Base-by-base conservation (phyloP, 2,113 vertebrate species). In the Ophthalmolycus amberensis region DNA sequence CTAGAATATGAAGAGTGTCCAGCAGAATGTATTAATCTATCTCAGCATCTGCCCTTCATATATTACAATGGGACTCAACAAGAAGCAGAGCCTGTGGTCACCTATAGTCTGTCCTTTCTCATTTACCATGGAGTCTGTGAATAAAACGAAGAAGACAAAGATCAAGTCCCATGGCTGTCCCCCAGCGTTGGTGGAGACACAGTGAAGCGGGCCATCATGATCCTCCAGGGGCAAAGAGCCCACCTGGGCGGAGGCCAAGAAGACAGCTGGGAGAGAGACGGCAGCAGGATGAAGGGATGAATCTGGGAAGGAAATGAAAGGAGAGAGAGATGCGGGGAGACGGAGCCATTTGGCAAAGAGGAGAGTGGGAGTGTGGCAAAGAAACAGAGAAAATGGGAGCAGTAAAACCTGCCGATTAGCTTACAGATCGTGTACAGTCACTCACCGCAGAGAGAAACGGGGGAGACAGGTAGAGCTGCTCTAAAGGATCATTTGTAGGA, bases 171-270 rank as follows among this genome's bases (percentile, higher is more conserved):
- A 95, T 0, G 95, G 95, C 44, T 90, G 92, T 14, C 95, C 96
- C 2, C 95, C 95, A 0, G 89, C 93, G 1, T 92, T 95, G 46
- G 96, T 96, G 70, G 94, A 96, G 92, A 96, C 95, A 0, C 95
- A 0, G 94, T 96, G 29, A 95, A 96, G 95, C 95, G 96, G 89
- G 95, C 95, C 0, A 95, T 96, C 79, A 94, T 96, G 96, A 96
- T 96, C 84, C 94, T 96, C 25, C 88, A 91, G 46, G 44, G 95
- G 95, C 85, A 94, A 92, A 2, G 95, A 96, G 80, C 95, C 96
- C 86, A 97, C 95, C 32, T 97, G 96, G 96, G 92, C 85, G 0
- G 96, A 96, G 86, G 96, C 96, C 88, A 97, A 96, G 92, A 93
- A 93, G 95, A 85, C 96, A 96, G 90, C 94, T 97, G 74, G 95